Evolutionary conservation across 2,888 invertebrate species (phyloP).

Genomic region (Hirudinaria manillensis): DNA sequence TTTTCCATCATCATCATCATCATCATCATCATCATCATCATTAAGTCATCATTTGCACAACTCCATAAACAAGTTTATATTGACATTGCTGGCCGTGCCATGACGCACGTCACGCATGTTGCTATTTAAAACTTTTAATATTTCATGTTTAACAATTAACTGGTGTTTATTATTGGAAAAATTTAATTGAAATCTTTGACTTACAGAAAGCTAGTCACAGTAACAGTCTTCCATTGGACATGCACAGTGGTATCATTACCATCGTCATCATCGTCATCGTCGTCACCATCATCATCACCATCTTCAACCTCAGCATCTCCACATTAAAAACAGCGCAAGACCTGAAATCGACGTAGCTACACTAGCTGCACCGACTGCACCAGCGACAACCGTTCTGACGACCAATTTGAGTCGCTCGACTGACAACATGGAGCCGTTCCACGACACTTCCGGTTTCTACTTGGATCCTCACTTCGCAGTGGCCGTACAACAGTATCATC

Average conservation of each 20-base stretch:
- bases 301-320: constrained; percentile 4
- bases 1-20: not conserved
- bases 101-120: too few species aligned
- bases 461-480: constrained; percentile 33
- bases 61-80: too few species aligned
- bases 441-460: constrained; percentile 33
- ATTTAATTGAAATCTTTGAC: too few species aligned
- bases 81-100: too few species aligned
- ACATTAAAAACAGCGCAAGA: not conserved
- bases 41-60: too few species aligned
- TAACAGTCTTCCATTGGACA: too few species aligned
- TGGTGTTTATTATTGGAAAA: too few species aligned
- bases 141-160: too few species aligned
- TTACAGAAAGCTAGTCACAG: too few species aligned
- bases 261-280: not conserved
- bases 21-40: too few species aligned
- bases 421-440: constrained; percentile 31
- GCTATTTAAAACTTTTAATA: too few species aligned
- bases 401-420: not conserved
- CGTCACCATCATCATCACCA: constrained; percentile 2
- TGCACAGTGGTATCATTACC: not conserved
- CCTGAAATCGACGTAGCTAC: not conserved
- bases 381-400: not conserved
- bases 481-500: constrained; percentile 29
- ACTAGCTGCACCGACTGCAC: not conserved